Evolutionary conservation across 2,888 invertebrate species (phyloP), one percentile per base, ranked within the genome.

Genomic region (Parasteatoda lunata): DNA sequence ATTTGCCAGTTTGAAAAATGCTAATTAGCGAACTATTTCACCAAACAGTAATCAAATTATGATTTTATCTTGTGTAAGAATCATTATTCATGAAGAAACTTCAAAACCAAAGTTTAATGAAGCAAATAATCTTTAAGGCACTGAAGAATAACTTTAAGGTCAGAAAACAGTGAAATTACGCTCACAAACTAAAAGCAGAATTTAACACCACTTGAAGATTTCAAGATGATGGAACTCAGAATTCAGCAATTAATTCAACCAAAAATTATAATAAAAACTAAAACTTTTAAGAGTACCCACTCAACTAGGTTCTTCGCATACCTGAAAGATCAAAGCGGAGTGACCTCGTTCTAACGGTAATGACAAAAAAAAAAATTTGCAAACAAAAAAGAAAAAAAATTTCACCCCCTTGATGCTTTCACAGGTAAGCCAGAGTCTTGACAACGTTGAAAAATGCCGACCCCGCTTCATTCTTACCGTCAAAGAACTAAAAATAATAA

Each of bases 261-360:
- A 77, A 84, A 84, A 84, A 77, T 84, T 49, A 65, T 51, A 84
- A 84, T 72, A 84, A 84, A 84, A 84, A 84, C 77, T 66, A 52
- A 47, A 49, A 68, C 81, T 49, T 75, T 75, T 49, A 59, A 75
- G 69, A 69, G 48, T 30, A 52, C 59, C 48, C 64, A 15, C 64
- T 80, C 66, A 64, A 47, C 72, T 64, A 51, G 70, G 52, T 66
- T 45, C 81, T 69, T 54, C 70, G 73, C 84, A 84, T 84, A 84
- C 84, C 77, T 84, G 77, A 84, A 66, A 70, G 84, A 84, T 84
- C 84, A 84, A 84, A 84, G 73, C 68, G 84, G 66, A 84, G 77
- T 66, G 49, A 77, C 76, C 77, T 77, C 72, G 77, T 71, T 82
- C 77, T 66, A 66, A 77, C 66, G 77, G 64, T 72, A 77, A 84